phyloP scores from a whole-genome alignment of 2,888 invertebrate species.

The Ophioninae sp. region DNA sequence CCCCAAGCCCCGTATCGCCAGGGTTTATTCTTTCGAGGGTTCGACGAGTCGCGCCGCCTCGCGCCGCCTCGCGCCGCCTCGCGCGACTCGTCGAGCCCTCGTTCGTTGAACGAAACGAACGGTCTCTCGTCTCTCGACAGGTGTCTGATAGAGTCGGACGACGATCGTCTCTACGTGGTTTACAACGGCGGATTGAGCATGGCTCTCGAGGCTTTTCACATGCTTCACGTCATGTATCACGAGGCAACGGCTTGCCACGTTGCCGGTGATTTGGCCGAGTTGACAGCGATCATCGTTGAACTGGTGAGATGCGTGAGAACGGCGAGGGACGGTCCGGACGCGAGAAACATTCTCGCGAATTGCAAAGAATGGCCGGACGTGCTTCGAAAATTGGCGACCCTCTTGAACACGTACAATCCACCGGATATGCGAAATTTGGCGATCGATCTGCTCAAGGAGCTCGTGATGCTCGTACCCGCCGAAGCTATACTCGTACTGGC shows the following conservation, averaged over 20 bases:
- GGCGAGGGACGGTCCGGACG: slow-evolving; percentile 86
- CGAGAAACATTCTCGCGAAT: slow-evolving; percentile 85
- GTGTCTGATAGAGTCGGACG: slow-evolving; percentile 93
- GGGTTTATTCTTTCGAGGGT: too few relatives aligned
- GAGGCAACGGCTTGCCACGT: slow-evolving; percentile 96
- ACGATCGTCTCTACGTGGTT: slow-evolving; percentile 94
- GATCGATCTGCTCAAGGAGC: slow-evolving; percentile 90
- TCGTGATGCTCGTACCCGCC: slow-evolving; percentile 89
- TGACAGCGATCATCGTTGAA: slow-evolving; percentile 90
- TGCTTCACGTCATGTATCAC: slow-evolving; percentile 95
- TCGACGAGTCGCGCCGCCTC: too few relatives aligned
- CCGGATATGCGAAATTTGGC: slow-evolving; percentile 91
- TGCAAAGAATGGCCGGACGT: slow-evolving; percentile 95
- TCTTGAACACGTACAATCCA: slow-evolving; percentile 94
- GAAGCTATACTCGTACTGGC: slow-evolving; percentile 92
- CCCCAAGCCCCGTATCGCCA: too few relatives aligned
- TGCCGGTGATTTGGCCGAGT: slow-evolving; percentile 91
- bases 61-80: slow-evolving; percentile 91
- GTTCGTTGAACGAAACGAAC: background rate
- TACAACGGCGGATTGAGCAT: slow-evolving; percentile 91
- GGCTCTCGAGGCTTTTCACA: slow-evolving; percentile 90
- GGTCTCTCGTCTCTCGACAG: slow-evolving; percentile 77
- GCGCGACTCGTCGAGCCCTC: slow-evolving; percentile 61
- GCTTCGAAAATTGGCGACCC: slow-evolving; percentile 91
- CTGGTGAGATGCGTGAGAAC: slow-evolving; percentile 87